phyloP scores from a whole-genome alignment of 2,113 vertebrate species.

The Leucosticte australis region DNA sequence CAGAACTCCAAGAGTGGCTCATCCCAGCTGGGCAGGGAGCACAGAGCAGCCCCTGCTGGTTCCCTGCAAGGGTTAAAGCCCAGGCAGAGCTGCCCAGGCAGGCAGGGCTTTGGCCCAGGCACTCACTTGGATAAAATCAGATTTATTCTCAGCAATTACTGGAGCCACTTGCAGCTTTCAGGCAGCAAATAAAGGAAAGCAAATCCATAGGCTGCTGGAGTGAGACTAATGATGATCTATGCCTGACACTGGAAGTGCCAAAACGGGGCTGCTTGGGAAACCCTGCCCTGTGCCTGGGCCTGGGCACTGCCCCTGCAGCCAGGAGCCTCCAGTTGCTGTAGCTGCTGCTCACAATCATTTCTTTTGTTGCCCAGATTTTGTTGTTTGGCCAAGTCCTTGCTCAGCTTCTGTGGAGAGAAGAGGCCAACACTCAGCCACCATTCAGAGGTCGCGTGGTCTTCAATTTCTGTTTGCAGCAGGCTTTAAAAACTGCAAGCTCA shows the following conservation, averaged over 20 bases:
- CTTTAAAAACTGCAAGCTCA: neutral
- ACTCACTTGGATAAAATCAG: conserved; percentile 48
- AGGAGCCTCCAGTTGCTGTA: neutral
- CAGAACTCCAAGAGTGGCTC: neutral
- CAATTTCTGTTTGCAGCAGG: neutral
- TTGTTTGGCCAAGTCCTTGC: neutral
- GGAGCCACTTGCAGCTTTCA: conserved; percentile 43
- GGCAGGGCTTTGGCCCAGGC: neutral
- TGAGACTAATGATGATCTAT: conserved; percentile 48
- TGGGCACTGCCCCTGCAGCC: neutral
- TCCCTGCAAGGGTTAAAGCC: neutral
- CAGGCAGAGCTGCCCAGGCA: conserved; percentile 32
- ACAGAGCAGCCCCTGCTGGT: neutral
- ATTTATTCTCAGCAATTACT: conserved; percentile 49
- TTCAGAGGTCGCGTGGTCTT: neutral
- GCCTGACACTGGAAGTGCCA: conserved; percentile 9
- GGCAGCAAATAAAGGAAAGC: conserved; percentile 13
- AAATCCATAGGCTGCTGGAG: conserved; percentile 36
- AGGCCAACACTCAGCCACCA: neutral
- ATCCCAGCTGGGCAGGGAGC: neutral
- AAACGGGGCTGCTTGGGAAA: neutral
- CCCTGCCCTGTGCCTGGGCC: neutral
- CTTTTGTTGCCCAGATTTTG: neutral
- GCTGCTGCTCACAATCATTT: neutral
- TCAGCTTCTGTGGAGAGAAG: neutral